Conservation (phyloP, 2,113 vertebrate species). For the Symphodus melops region DNA sequence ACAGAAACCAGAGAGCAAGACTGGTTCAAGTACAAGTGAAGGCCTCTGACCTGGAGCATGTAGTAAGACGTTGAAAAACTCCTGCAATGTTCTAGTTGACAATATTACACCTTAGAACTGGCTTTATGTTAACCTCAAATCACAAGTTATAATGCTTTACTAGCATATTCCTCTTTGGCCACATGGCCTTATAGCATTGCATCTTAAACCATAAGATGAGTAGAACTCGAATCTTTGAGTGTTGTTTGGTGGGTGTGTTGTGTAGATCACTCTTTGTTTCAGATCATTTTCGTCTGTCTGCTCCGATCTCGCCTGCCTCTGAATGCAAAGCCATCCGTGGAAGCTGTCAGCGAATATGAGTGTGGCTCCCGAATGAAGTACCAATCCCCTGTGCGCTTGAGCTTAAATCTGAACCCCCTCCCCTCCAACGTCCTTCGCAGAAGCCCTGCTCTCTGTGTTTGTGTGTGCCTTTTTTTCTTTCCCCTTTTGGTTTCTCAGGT, state of each 20-base stretch:
- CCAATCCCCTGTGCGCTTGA: slow-evolving; percentile 80
- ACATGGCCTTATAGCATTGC: slow-evolving; percentile 73
- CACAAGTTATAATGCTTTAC: slow-evolving; percentile 79
- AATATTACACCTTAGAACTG: slow-evolving; percentile 78
- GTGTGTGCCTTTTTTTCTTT: slow-evolving; percentile 69
- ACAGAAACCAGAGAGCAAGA: slow-evolving; percentile 76
- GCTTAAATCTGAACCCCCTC: slow-evolving; percentile 75
- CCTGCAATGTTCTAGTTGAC: slow-evolving; percentile 68
- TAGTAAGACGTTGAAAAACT: slow-evolving; percentile 77
- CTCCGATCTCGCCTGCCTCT: slow-evolving; percentile 83
- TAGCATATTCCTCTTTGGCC: slow-evolving; percentile 75
- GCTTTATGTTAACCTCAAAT: slow-evolving; percentile 80
- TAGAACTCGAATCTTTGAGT: slow-evolving; percentile 72
- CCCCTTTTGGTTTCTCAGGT: slow-evolving; percentile 81
- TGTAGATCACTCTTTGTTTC: slow-evolving; percentile 86
- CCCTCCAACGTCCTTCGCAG: slow-evolving; percentile 70
- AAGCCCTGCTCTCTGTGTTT: slow-evolving; percentile 73
- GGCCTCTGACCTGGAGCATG: slow-evolving; percentile 70
- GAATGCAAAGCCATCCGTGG: slow-evolving; percentile 86
- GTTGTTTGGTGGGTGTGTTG: slow-evolving; percentile 83
- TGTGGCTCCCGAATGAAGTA: slow-evolving; percentile 83
- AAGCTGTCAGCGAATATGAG: slow-evolving; percentile 78
- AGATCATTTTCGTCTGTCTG: slow-evolving; percentile 83
- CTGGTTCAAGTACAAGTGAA: slow-evolving; percentile 67
- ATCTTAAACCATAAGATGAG: slow-evolving; percentile 75